These are phyloP conservation scores for Drosophila baimaii DNA, from an alignment of 1,140 invertebrate species.

Conservation along the genomic window DNA sequence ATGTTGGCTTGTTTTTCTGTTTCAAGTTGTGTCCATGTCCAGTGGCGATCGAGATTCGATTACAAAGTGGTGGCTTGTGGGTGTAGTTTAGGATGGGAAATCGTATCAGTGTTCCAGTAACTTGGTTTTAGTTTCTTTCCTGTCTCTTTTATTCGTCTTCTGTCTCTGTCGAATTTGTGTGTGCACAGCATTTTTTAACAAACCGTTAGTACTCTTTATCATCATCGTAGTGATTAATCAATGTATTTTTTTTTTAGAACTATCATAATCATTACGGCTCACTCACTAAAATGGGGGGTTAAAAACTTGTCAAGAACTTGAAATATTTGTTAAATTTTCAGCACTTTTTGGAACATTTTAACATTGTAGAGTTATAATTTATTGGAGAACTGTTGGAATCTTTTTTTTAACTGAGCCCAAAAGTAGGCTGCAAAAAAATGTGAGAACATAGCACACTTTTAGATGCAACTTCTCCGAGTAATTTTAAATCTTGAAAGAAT, in stretches of 20 bases:
- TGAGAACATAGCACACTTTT: not conserved
- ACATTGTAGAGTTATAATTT: too few species aligned
- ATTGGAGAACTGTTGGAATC: not conserved
- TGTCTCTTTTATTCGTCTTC: not conserved
- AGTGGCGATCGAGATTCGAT: not conserved
- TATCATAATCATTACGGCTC: not conserved
- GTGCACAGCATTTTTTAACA: conserved; percentile 47
- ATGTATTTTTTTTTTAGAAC: not conserved
- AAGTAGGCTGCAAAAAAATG: not conserved
- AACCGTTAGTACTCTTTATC: conserved; percentile 31
- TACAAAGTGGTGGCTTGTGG: not conserved
- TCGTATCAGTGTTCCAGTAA: not conserved
- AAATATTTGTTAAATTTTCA: not conserved
- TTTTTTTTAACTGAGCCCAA: not conserved
- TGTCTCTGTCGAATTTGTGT: conserved; percentile 29
- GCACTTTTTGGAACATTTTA: not conserved
- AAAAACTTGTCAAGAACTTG: not conserved
- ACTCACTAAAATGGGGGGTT: not conserved
- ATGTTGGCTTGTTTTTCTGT: too few species aligned
- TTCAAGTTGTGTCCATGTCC: conserved; percentile 2
- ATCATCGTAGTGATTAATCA: not conserved
- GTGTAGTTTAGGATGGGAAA: not conserved
- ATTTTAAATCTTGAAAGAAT: not conserved
- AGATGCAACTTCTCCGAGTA: not conserved
- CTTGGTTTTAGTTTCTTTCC: conserved; percentile 2